Evolutionary conservation across 2,888 invertebrate genomes (phyloP), one percentile per base, ranked within the genome.

Genomic region (Euspilapteryx auroguttella): DNA sequence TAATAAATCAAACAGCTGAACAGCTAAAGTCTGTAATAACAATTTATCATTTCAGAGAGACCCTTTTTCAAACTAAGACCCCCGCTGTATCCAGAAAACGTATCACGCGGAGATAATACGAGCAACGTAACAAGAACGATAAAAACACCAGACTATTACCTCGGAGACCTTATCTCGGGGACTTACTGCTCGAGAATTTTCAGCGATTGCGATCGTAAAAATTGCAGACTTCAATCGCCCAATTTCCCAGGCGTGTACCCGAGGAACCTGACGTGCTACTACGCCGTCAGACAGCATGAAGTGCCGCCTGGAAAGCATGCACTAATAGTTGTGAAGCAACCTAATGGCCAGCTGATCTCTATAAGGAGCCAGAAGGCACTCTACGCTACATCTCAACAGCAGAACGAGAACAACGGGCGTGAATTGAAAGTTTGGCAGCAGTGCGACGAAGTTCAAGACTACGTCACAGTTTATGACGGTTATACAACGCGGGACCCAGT

Each of bases 191-290:
- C 93, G 34, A 81, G 93, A 41, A 90, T 92, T 63, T 93, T 90
- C 79, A 91, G 89, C 63, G 90, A 93, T 71, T 94, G 94, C 69
- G 91, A 93, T 79, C 86, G 85, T 68, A 89, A 89, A 75, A 83
- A 85, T 45, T 94, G 94, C 73, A 84, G 90, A 49, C 79, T 94
- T 48, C 94, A 94, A 65, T 92, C 92, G 26, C 93, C 94, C 27
- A 93, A 93, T 78, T 94, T 89, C 68, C 94, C 94, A 14, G 94
- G 93, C 42, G 84, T 94, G 41, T 95, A 95, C 68, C 94, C 94
- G 3, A 82, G 94, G 41, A 94, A 94, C 65, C 82, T 95, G 47
- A 93, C 94, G 35, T 96, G 96, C 59, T 93, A 94, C 71, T 96
- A 91, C 59, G 91, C 94, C 24, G 89, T 94, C 32, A 76, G 89